Percentiles rank a stretch among this genome's conserved stretches.
These are phyloP conservation scores for Channa maculata DNA, from an alignment of 2,113 vertebrate genomes.

Conservation along the genomic window DNA sequence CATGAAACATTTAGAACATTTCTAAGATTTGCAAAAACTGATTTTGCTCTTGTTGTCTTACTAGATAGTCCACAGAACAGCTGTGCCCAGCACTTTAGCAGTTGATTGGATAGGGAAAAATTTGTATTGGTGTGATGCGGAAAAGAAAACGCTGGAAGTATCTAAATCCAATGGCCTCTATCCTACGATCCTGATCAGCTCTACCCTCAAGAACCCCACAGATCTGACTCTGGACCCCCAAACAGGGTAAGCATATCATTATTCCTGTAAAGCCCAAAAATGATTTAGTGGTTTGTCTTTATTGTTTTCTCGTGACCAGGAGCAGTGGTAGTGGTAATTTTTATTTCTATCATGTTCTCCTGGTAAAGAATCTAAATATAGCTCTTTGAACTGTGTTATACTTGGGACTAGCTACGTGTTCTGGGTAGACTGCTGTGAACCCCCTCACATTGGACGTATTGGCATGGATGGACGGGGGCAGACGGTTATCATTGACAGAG, in stretches of 20 bases:
- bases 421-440: conserved; percentile 98
- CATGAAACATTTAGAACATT: neutral
- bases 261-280: neutral
- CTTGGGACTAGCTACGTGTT: conserved; percentile 88
- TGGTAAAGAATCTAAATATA: neutral
- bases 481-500: conserved; percentile 89
- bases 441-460: conserved; percentile 92
- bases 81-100: conserved; percentile 93
- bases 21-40: neutral
- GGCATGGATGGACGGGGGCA: conserved; percentile 96
- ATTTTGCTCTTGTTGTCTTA: conserved; percentile 3
- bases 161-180: conserved; percentile 97
- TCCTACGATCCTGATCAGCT: conserved; percentile 91
- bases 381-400: conserved; percentile 29
- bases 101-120: conserved; percentile 99
- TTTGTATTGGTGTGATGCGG: conserved; percentile 96
- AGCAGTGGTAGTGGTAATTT: neutral
- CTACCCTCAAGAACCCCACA: conserved; percentile 90
- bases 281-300: too few relatives aligned
- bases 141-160: conserved; percentile 96
- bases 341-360: neutral
- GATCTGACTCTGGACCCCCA: conserved; percentile 92
- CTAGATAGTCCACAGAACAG: conserved; percentile 94
- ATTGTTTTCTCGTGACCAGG: too few relatives aligned
- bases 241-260: conserved; percentile 85